phyloP scores from a whole-genome alignment of 2,888 invertebrate species.

The Carterocephalus palaemon region DNA sequence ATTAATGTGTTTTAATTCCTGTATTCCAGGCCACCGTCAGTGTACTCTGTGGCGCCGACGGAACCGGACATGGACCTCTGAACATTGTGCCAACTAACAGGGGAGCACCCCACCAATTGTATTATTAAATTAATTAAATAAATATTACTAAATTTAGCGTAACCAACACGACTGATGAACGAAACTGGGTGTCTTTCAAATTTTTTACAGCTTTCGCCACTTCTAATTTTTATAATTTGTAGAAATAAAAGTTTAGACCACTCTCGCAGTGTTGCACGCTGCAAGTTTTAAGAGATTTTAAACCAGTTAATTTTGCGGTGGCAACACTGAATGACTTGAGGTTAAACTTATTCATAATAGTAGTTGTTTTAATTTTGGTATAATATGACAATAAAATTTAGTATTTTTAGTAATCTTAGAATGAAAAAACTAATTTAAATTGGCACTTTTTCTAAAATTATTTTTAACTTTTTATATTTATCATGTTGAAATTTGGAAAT shows the following conservation, averaged over 20 bases:
- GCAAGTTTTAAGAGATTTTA: not conserved
- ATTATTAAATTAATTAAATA: conserved; percentile 29
- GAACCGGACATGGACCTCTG: conserved; percentile 66
- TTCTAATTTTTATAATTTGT: conserved; percentile 20
- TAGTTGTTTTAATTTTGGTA: conserved; percentile 12
- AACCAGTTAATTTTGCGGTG: not conserved
- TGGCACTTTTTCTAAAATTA: conserved; percentile 20
- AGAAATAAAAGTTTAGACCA: conserved; percentile 7
- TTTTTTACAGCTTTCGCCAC: conserved; percentile 28
- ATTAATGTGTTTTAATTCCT: not conserved
- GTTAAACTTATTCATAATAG: conserved; percentile 16
- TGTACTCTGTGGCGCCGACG: conserved; percentile 66
- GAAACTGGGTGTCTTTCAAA: conserved; percentile 46
- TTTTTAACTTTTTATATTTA: conserved; percentile 20
- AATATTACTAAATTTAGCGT: conserved; percentile 39
- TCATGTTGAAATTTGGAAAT: conserved; percentile 25
- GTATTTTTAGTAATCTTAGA: conserved; percentile 11
- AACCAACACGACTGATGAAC: conserved; percentile 48
- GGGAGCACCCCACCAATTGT: conserved; percentile 36
- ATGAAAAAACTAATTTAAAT: no score
- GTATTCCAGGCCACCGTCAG: conserved; percentile 65
- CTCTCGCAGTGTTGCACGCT: conserved; percentile 8
- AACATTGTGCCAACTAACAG: conserved; percentile 54
- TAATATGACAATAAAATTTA: conserved; percentile 22
- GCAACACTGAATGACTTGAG: conserved; percentile 8